phyloP scores from a whole-genome alignment of 1,140 invertebrate genomes.

The Wiebesia pumilae region DNA sequence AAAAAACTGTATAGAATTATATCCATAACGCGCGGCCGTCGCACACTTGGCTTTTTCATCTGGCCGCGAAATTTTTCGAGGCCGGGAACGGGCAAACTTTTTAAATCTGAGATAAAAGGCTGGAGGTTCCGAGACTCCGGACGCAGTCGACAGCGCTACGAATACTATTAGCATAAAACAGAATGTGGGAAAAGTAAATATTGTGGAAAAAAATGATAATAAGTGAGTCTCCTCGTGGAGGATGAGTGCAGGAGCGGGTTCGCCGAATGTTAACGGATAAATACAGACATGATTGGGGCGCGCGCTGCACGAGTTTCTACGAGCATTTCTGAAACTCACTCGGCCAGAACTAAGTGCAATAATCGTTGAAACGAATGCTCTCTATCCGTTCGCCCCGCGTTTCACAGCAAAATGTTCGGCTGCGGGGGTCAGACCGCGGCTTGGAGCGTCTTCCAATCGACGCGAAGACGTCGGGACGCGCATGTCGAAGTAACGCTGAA shows the following conservation, averaged over 20 bases:
- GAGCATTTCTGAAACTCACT: slow-evolving; percentile 72
- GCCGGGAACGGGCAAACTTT: slow-evolving; percentile 58
- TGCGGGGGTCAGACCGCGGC: not conserved
- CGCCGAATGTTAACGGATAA: slow-evolving; percentile 57
- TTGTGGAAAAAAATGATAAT: slow-evolving; percentile 75
- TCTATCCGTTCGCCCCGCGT: slow-evolving; percentile 42
- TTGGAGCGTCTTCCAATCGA: too few species aligned
- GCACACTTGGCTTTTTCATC: not conserved
- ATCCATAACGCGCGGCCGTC: slow-evolving; percentile 57
- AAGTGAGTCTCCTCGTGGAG: slow-evolving; percentile 40
- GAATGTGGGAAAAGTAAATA: slow-evolving; percentile 73
- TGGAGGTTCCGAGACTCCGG: too few species aligned
- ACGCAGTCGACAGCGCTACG: not conserved
- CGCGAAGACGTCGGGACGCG: not conserved
- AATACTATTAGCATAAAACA: slow-evolving; percentile 72
- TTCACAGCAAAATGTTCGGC: not conserved
- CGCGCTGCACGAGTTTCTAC: slow-evolving; percentile 57
- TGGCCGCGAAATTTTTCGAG: not conserved
- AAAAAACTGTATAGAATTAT: slow-evolving; percentile 75
- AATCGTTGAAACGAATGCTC: slow-evolving; percentile 74
- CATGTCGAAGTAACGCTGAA: too few species aligned
- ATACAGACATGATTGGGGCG: slow-evolving; percentile 60
- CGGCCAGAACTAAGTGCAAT: slow-evolving; percentile 74
- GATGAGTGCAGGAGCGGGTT: not conserved
- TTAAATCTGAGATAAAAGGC: slow-evolving; percentile 70